Conservation (phyloP, 2,113 vertebrate species). For the Dolichotis patagonum region DNA sequence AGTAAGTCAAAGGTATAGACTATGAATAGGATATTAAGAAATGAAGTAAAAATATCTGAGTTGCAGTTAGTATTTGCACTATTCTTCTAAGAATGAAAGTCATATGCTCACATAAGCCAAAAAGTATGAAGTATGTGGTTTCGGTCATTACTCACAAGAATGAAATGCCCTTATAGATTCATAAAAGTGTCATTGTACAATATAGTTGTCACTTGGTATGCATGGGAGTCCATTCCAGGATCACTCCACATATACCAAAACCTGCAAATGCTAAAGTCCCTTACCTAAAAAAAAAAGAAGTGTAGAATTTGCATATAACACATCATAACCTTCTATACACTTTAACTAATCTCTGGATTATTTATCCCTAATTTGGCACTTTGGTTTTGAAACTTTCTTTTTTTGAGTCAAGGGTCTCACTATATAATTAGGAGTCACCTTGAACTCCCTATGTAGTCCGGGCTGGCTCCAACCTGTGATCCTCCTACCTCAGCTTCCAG, state of each 20-base stretch:
- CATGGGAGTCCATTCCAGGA: too few relatives aligned
- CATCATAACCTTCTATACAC: neutral
- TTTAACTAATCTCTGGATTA: neutral
- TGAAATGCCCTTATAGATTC: neutral
- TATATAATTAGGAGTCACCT: neutral
- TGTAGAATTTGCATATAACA: neutral
- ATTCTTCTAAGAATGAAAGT: neutral
- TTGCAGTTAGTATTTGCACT: neutral
- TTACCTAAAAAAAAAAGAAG: neutral
- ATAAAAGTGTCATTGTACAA: neutral
- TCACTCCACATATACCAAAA: neutral
- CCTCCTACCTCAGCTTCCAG: neutral
- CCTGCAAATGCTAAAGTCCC: neutral
- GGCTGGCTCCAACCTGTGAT: neutral
- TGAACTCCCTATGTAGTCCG: neutral
- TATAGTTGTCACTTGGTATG: neutral
- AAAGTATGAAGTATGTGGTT: neutral
- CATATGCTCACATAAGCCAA: fast-evolving
- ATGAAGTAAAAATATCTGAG: neutral
- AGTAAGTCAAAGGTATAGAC: neutral
- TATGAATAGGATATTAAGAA: neutral
- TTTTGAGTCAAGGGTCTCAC: neutral
- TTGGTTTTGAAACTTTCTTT: neutral
- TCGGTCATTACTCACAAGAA: neutral
- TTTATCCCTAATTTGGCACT: neutral